Evolutionary conservation across 2,797 vertebrate species (phyloP), one percentile per base, ranked within the genome.

Genomic region (Cryptoblepharus egeriae): DNA sequence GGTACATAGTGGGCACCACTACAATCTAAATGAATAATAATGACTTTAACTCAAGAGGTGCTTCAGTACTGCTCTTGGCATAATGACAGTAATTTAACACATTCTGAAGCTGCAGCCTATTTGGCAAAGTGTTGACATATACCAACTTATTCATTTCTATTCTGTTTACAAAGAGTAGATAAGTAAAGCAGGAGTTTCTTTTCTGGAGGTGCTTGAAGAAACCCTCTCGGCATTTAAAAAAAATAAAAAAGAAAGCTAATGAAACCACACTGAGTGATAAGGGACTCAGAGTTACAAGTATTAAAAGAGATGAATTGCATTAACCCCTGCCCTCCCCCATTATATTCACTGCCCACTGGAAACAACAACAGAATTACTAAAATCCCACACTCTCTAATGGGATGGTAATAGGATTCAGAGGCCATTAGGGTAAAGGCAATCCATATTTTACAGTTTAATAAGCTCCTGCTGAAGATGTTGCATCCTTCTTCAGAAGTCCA

Each of bases 331-430:
- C 95, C 95, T 95, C 92, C 93, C 93, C 93, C 94, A 95, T 96
- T 96, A 96, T 96, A 96, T 92, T 94, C 65, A 89, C 95, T 95
- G 95, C 95, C 96, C 96, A 96, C 93, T 96, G 95, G 95, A 97
- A 96, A 97, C 96, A 97, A 97, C 96, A 97, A 96, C 95, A 95
- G 95, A 96, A 97, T 96, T 95, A 96, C 95, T 93, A 95, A 97
- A 96, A 95, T 96, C 95, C 95, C 93, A 94, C 95, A 93, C 93
- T 94, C 94, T 96, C 96, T 97, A 97, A 97, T 97, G 95, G 96
- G 96, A 96, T 96, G 96, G 94, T 97, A 97, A 97, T 97, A 96
- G 95, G 96, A 96, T 95, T 96, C 97, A 94, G 95, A 96, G 96
- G 97, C 96, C 96, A 94, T 95, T 94, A 94, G 96, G 97, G 96